Percentiles rank a stretch among this genome's conserved stretches.
phyloP scores from a whole-genome alignment of 2,888 invertebrate species.

The Temnothorax ravouxi region DNA sequence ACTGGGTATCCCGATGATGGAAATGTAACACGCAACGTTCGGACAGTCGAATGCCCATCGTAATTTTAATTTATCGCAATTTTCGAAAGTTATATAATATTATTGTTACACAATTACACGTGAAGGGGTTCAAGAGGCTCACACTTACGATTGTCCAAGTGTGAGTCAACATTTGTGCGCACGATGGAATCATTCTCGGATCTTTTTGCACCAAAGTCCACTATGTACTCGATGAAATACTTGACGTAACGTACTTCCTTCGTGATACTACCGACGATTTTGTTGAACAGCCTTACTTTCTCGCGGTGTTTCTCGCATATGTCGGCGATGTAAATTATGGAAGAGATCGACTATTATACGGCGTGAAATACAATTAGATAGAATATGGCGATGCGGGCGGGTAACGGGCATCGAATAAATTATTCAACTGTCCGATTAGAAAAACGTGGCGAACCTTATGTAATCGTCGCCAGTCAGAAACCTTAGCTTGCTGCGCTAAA shows the following conservation, averaged over 20 bases:
- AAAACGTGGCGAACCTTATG: conserved; percentile 72
- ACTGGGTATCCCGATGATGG: conserved; percentile 87
- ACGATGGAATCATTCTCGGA: conserved; percentile 91
- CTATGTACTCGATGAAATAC: conserved; percentile 91
- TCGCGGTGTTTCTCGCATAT: conserved; percentile 73
- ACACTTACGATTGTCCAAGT: conserved; percentile 90
- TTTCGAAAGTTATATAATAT: not conserved
- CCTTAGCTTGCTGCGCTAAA: conserved; percentile 78
- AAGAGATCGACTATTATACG: conserved; percentile 78
- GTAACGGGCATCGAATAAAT: not conserved
- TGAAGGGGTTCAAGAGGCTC: not conserved
- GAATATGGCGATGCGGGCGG: not conserved
- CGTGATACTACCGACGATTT: conserved; percentile 84
- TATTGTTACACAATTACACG: not conserved
- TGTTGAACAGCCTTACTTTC: conserved; percentile 72
- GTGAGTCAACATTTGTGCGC: conserved; percentile 91
- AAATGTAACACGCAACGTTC: not conserved
- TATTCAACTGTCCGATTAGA: not conserved
- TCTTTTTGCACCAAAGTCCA: conserved; percentile 90
- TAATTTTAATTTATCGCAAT: not conserved
- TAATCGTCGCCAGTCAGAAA: conserved; percentile 80
- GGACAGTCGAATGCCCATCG: not conserved
- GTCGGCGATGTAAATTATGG: conserved; percentile 80
- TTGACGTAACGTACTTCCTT: conserved; percentile 88
- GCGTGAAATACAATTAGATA: not conserved